Evolutionary conservation across 1,140 invertebrate species (phyloP), one percentile per base, ranked within the genome.

Genomic region (Protaetia brevitarsis): DNA sequence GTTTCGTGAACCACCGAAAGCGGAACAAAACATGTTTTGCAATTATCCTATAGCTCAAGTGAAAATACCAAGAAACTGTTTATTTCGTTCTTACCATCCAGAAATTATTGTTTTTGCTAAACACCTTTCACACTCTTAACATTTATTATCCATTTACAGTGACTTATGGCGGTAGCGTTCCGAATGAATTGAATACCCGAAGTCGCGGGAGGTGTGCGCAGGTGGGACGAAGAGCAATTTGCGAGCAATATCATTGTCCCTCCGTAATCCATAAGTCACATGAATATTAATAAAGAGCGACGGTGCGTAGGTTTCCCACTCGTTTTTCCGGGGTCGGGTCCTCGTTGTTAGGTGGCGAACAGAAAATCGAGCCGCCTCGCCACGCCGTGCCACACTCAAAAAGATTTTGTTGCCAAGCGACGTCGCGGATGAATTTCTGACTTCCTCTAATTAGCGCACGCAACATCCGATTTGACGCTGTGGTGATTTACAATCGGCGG

Each of bases 371-470:
- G 41, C 41, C 19, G 41, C n/a, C n/a, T n/a, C n/a, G n/a, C n/a
- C n/a, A n/a, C n/a, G n/a, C n/a, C n/a, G n/a, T 60, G 60, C 37
- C 34, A 13, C 56, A 30, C 37, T 60, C 57, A 66, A 21, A 65
- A 59, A 59, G 57, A 59, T 29, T 27, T 59, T 59, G 57, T 59
- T 59, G 29, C 57, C 29, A 59, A 59, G 57, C 57, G 57, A 69
- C 68, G 65, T 64, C 28, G 57, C 56, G 56, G 57, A 58, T 66
- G 31, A 69, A 66, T 69, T 34, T 51, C 58, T 62, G 63, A 69
- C 68, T 69, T 69, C 65, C 68, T 66, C 65, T 69, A 69, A 69
- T 69, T 69, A 69, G 68, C 68, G 62, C 45, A 69, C 61, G 61
- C 68, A 69, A 65, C 65, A 69, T 69, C 65, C 68, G 68, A 69